Evolutionary conservation across 1,140 invertebrate genomes (phyloP), one percentile per base, ranked within the genome.

Genomic region (Vanessa tameamea): DNA sequence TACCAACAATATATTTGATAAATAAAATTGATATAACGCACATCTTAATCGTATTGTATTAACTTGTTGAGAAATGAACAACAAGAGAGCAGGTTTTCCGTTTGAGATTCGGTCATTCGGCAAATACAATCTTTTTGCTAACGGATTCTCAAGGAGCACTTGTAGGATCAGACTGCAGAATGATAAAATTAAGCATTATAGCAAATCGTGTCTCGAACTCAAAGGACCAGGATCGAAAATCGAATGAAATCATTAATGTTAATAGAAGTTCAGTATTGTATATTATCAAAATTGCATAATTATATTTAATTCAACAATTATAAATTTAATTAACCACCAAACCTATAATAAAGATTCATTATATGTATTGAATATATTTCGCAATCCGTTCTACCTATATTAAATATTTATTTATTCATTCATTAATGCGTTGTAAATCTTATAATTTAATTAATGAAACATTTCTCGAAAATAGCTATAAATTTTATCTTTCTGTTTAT

Each of bases 61-160:
- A 13, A 23, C 53, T 53, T n/a, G n/a, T 53, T 53, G 15, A n/a
- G 53, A 57, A 5, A 23, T 57, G 12, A 16, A 57, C 16, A 57
- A 23, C 11, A 57, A 23, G 16, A 57, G 9, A 12, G 20, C 13
- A 43, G 7, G 1, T 57, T 61, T 61, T 14, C 26, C 55, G 23
- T 59, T 37, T 37, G 0, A 9, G 55, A 57, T 57, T 57, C 55
- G 26, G 57, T 8, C 12, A 37, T 37, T 61, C 57, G 57, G 16
- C 57, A 61, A 61, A 61, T 16, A 61, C 12, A 31, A 61, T 61
- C 57, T 31, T n/a, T 31, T 61, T 23, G 23, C 57, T 61, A 61
- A 61, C 43, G 57, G 57, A 61, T 37, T 61, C 26, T 37, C 14
- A 23, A 61, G 26, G 26, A 61, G 14, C 53, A 23, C 53, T n/a